phyloP scores from a whole-genome alignment of 2,797 vertebrate genomes.

The Sternarchorhynchus goeldii region DNA sequence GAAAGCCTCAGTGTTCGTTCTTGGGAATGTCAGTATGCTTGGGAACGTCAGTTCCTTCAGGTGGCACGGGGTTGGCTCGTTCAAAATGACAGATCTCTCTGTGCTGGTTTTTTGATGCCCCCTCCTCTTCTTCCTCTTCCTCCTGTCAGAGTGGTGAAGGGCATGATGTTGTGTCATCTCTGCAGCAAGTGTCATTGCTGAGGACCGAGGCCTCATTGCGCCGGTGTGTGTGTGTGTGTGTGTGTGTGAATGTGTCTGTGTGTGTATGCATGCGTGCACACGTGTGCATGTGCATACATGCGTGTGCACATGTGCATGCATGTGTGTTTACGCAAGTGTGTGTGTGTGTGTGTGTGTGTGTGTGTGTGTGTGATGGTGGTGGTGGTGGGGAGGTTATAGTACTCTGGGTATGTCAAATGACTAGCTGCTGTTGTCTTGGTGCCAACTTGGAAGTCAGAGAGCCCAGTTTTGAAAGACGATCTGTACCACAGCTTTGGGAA shows the following conservation, averaged over 20 bases:
- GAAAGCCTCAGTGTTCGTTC: neutral
- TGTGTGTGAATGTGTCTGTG: neutral
- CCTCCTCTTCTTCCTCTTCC: neutral
- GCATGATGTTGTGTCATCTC: slow-evolving; percentile 26
- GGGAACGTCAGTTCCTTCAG: too few relatives aligned
- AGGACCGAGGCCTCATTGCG: slow-evolving; percentile 38
- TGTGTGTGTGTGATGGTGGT: neutral
- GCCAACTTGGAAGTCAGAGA: slow-evolving; percentile 44
- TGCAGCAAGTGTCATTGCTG: slow-evolving; percentile 15
- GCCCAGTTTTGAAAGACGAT: slow-evolving; percentile 15
- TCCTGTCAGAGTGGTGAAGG: slow-evolving; percentile 9
- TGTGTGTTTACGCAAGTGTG: too few relatives aligned
- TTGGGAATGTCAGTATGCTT: too few relatives aligned
- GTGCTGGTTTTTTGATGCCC: too few relatives aligned
- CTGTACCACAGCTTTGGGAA: slow-evolving; percentile 2
- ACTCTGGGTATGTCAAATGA: slow-evolving; percentile 3
- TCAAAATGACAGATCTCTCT: neutral
- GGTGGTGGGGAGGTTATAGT: neutral
- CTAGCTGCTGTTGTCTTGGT: slow-evolving; percentile 8
- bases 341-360: too few relatives aligned
- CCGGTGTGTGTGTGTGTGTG: neutral
- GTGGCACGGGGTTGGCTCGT: too few relatives aligned
- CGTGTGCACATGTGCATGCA: too few relatives aligned
- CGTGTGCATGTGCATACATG: too few relatives aligned
- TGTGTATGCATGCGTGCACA: too few relatives aligned